These are phyloP conservation scores for roundworm (Caenorhabditis elegans) DNA, from an alignment of 1,140 invertebrate genomes.

Conservation along the genomic window DNA sequence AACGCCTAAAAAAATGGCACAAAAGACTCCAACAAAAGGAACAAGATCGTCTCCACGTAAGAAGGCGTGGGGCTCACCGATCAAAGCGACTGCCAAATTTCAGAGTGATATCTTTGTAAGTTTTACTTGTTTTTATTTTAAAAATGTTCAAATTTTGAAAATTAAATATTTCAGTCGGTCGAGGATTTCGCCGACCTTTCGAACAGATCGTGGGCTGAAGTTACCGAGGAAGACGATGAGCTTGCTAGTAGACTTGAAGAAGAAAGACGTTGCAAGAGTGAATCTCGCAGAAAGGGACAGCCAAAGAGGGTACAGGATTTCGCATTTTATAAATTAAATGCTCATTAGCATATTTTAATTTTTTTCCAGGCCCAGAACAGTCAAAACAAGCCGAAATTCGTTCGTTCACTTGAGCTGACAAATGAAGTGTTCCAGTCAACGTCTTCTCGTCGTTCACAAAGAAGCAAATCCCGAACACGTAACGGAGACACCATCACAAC, in stretches of 20 bases:
- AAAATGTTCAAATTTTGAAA: neutral
- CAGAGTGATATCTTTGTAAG: constrained; percentile 17
- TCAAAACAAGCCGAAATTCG: constrained; percentile 4
- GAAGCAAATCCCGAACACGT: neutral
- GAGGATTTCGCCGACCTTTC: neutral
- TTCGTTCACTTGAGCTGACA: constrained; percentile 7
- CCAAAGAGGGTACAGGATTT: constrained; percentile 36
- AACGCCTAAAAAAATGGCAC: neutral
- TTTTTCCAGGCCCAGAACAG: neutral
- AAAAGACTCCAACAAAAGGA: neutral
- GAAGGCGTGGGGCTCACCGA: constrained; percentile 38
- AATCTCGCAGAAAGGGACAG: neutral
- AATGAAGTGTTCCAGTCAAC: constrained; percentile 11
- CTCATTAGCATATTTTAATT: neutral
- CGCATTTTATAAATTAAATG: neutral
- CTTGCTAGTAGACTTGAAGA: neutral
- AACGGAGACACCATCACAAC: neutral
- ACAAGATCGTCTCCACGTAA: constrained; percentile 37
- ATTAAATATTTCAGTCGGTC: neutral
- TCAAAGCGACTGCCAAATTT: neutral
- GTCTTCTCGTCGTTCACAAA: neutral
- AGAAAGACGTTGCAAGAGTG: constrained; percentile 8
- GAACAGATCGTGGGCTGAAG: constrained; percentile 39
- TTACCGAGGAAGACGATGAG: constrained; percentile 10
- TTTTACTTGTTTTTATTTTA: neutral